These are phyloP conservation scores for Girardia tigrina DNA, from an alignment of 2,888 invertebrate species.

Conservation along the genomic window DNA sequence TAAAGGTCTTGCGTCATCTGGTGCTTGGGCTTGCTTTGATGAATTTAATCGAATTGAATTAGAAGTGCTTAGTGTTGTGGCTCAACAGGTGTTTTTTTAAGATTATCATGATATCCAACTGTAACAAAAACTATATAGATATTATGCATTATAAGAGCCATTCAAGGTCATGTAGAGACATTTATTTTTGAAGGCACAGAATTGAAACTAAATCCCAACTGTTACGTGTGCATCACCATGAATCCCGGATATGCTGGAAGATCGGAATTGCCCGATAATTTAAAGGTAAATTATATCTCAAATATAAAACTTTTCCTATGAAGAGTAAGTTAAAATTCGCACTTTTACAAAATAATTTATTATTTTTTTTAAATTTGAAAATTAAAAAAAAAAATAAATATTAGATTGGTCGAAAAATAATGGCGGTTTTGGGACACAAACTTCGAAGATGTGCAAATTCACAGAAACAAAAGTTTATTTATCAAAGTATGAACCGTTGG, in stretches of 20 bases:
- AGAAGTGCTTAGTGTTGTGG: constrained; percentile 70
- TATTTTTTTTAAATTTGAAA: too few relatives aligned
- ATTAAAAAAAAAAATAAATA: too few relatives aligned
- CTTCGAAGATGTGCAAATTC: too few relatives aligned
- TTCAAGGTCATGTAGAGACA: constrained; percentile 57
- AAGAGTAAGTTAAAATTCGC: too few relatives aligned
- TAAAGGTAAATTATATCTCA: constrained; percentile 43
- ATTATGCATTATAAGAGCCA: constrained; percentile 64
- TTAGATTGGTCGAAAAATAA: too few relatives aligned
- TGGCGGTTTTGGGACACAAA: too few relatives aligned
- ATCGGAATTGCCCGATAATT: constrained; percentile 55
- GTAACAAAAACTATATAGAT: constrained; percentile 51
- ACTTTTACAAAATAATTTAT: too few relatives aligned
- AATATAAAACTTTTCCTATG: too few relatives aligned
- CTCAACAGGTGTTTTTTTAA: constrained; percentile 69
- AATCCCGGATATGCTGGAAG: constrained; percentile 53
- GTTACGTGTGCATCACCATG: constrained; percentile 58
- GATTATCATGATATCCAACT: constrained; percentile 56
- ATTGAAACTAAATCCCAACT: constrained; percentile 61
- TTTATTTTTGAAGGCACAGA: constrained; percentile 68
- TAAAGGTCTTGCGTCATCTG: constrained; percentile 68
- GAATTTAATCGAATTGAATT: constrained; percentile 76
- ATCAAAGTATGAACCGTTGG: too few relatives aligned
- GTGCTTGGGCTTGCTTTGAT: constrained; percentile 76
- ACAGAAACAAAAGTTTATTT: too few relatives aligned